phyloP scores from a whole-genome alignment of 2,797 vertebrate species.

The Arctocebus calabarensis region DNA sequence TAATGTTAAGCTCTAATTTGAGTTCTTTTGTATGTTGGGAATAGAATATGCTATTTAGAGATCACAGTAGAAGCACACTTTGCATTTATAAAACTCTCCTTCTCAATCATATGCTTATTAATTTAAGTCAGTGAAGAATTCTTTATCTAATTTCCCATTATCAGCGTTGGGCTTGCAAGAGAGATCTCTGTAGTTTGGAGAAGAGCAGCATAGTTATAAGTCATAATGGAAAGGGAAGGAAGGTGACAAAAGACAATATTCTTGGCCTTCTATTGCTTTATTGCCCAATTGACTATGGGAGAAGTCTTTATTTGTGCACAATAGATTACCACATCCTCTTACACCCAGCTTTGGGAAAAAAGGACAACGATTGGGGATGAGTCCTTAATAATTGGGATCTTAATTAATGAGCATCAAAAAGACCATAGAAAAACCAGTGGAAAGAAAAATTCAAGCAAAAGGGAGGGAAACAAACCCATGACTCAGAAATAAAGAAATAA shows the following conservation, averaged over 20 bases:
- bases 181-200: constrained; percentile 10
- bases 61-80: not conserved
- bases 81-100: not conserved
- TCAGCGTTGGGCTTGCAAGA: not conserved
- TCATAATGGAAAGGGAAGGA: not conserved
- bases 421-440: not conserved
- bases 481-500: constrained; percentile 8
- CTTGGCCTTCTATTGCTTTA: not conserved
- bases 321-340: not conserved
- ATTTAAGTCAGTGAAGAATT: constrained; percentile 59
- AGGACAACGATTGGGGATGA: not conserved
- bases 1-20: constrained; percentile 57
- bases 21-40: constrained; percentile 37
- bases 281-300: not conserved
- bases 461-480: not conserved
- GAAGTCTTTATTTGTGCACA: not conserved
- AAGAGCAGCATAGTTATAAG: not conserved
- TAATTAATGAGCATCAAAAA: not conserved
- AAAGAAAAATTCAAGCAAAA: constrained; percentile 23
- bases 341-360: not conserved
- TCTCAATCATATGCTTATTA: constrained; percentile 50
- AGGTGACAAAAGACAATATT: not conserved
- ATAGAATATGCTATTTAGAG: constrained; percentile 46
- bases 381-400: not conserved
- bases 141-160: constrained; percentile 16